phyloP scores from a whole-genome alignment of 2,797 vertebrate genomes.

The Gymnothorax javanicus region DNA sequence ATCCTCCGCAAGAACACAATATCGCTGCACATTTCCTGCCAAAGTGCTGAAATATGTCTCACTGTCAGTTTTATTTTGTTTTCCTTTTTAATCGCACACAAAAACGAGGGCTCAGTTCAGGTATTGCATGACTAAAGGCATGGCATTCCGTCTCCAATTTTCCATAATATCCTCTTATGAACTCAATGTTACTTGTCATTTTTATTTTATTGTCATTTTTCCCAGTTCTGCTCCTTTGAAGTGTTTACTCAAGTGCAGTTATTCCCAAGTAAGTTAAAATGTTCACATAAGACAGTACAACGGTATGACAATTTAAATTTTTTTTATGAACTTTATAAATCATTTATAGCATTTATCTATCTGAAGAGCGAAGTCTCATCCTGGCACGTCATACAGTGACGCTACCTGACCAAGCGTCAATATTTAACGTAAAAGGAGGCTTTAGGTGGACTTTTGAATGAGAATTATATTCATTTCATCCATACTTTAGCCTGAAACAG shows the following conservation, averaged over 20 bases:
- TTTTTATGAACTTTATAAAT: not conserved
- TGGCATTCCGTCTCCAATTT: not conserved
- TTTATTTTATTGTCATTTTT: not conserved
- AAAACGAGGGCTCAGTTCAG: not conserved
- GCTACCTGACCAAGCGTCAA: no score
- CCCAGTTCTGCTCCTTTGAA: not conserved
- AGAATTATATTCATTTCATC: not conserved
- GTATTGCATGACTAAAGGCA: slow-evolving; percentile 6
- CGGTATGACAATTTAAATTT: no score
- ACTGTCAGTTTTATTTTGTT: slow-evolving; percentile 15
- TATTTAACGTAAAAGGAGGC: no score
- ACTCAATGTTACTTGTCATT: not conserved
- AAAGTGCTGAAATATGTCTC: not conserved
- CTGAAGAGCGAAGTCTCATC: not conserved
- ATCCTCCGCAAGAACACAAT: slow-evolving; percentile 3
- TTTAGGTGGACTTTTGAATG: not conserved
- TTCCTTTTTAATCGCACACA: not conserved
- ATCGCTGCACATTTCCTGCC: slow-evolving; percentile 8
- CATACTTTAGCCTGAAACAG: not conserved
- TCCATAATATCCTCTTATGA: not conserved
- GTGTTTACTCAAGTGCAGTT: not conserved
- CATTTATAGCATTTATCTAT: not conserved
- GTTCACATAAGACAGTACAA: not conserved
- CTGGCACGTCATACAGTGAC: no score
- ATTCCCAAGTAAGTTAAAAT: not conserved